Base-by-base conservation (phyloP, 2,888 invertebrate genomes). In the Ennomos quercinarius region DNA sequence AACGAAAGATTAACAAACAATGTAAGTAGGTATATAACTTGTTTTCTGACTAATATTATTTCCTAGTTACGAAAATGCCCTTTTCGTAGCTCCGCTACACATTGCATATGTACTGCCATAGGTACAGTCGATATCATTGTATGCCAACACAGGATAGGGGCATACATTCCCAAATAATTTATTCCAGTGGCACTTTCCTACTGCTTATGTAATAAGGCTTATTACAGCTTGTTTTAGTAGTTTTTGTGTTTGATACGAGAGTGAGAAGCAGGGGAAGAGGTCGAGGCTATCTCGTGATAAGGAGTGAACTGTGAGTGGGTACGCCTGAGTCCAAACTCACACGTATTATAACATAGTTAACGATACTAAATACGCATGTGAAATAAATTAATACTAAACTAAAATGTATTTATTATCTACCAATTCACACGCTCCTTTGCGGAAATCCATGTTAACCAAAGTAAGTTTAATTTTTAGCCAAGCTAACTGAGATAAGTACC, bases 221-320 rank as follows among this genome's bases (percentile, higher is more conserved):
- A 72, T 52, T 68, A 74, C 72, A 8, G 52, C 27, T 36, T 66
- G 63, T 51, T 47, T 38, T 13, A 9, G 46, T n/a, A 38, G 38
- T 39, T 57, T 57, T 43, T 56, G 46, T 40, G 41, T 38, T 36
- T 55, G 68, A 69, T 77, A 79, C 71, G 71, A 64, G 48, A 58
- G 74, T 76, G 77, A 79, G 78, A 74, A 78, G 67, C 78, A 77
- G 79, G 82, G 86, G 85, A 81, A 83, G 86, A 88, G 89, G 89
- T 90, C 89, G 90, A 84, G 89, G 89, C 76, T 90, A 87, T 89
- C 84, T 78, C 61, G 69, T 74, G 91, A 90, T 90, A 91, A 87
- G 79, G 68, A 71, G 46, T 76, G 78, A 81, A 81, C 81, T 80
- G 79, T 64, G 77, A 77, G 69, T 73, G 76, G 67, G 81, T 83